These are phyloP conservation scores for Hymenopus coronatus DNA, from an alignment of 2,888 invertebrate species.

Conservation along the genomic window DNA sequence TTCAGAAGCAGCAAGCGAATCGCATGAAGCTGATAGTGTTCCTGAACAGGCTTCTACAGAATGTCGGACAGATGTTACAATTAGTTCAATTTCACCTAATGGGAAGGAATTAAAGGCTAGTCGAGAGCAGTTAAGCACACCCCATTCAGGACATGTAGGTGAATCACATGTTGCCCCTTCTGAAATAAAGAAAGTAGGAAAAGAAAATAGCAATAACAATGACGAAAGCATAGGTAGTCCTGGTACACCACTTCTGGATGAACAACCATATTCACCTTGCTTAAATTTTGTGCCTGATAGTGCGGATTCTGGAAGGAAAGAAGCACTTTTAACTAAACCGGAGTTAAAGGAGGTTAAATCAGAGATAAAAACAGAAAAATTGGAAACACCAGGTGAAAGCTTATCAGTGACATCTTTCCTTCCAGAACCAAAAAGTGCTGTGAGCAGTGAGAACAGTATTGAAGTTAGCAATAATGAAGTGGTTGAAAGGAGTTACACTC, in stretches of 20 bases:
- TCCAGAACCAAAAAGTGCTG: not conserved
- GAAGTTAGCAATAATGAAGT: not conserved
- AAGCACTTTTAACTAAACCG: not conserved
- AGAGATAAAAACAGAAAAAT: not conserved
- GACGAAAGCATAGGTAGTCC: constrained; percentile 27
- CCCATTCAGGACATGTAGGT: not conserved
- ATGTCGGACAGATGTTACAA: not conserved
- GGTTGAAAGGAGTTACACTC: constrained; percentile 28
- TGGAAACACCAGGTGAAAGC: not conserved
- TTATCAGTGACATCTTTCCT: not conserved
- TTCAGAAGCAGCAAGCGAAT: not conserved
- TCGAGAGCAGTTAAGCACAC: not conserved
- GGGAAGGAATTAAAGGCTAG: not conserved
- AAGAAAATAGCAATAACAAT: not conserved
- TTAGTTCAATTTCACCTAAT: not conserved
- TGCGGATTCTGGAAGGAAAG: not conserved
- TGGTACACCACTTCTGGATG: constrained; percentile 34
- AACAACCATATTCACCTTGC: constrained; percentile 31
- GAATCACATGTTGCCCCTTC: not conserved
- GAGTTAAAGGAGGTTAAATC: not conserved
- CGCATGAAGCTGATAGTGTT: not conserved
- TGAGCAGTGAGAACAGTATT: not conserved
- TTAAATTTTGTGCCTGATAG: constrained; percentile 19
- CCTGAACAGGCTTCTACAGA: not conserved
- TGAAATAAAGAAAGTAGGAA: not conserved